A percentile compares a stretch with the other conserved stretches of the same genome.
These are phyloP conservation scores for Heliothis subflexa DNA, from an alignment of 1,140 invertebrate genomes.

Conservation along the genomic window DNA sequence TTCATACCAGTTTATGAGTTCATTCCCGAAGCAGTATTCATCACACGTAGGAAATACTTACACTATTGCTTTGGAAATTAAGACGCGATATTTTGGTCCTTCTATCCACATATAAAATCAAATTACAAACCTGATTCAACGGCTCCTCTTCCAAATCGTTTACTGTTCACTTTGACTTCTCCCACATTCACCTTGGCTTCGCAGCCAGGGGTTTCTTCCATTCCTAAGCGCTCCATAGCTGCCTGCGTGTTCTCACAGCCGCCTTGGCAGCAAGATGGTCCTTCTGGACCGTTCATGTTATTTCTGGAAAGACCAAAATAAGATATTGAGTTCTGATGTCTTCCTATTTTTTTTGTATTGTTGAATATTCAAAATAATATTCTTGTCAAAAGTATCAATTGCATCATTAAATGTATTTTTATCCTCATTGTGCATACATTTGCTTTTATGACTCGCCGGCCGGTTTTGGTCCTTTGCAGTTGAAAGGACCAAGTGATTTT, in stretches of 20 bases:
- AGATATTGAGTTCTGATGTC: background rate
- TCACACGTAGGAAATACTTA: no score
- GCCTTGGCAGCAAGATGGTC: slow-evolving; percentile 62
- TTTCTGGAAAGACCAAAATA: slow-evolving; percentile 54
- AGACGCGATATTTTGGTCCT: background rate
- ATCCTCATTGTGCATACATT: no score
- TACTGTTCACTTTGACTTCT: slow-evolving; percentile 71
- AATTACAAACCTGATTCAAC: slow-evolving; percentile 71
- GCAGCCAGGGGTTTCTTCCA: slow-evolving; percentile 59
- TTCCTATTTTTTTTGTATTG: background rate
- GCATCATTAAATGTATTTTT: no score
- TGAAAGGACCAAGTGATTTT: no score
- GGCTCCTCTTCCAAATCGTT: slow-evolving; percentile 75
- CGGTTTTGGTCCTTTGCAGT: no score
- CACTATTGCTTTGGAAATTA: no score
- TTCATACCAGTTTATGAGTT: no score
- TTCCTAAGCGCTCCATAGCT: slow-evolving; percentile 59
- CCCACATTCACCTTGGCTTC: slow-evolving; percentile 63
- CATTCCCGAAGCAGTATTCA: no score
- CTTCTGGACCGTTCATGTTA: slow-evolving; percentile 77
- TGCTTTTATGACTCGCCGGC: background rate
- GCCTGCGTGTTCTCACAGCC: slow-evolving; percentile 42
- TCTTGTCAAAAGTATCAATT: no score
- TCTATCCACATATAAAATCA: no score
- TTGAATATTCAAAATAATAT: no score